Evolutionary conservation across 2,113 vertebrate genomes (phyloP).

Genomic region (Acanthochromis polyacanthus): DNA sequence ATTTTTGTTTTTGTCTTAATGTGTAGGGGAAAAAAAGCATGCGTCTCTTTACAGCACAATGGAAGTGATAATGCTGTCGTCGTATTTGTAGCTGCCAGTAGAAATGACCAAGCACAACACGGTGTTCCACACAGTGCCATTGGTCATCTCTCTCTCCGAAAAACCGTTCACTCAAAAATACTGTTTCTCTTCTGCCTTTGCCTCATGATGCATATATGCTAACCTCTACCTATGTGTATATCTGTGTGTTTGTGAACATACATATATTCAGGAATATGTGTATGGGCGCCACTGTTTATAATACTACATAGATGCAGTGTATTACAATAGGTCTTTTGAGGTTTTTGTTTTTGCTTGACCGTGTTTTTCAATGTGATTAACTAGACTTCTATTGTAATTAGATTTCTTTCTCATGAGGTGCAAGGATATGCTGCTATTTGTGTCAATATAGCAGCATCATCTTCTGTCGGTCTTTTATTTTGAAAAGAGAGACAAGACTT

Average conservation of each 20-base stretch:
- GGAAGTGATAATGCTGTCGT: slow-evolving; percentile 56
- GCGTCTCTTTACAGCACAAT: slow-evolving; percentile 68
- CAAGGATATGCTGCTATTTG: slow-evolving; percentile 89
- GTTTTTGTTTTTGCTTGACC: slow-evolving; percentile 75
- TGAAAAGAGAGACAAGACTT: slow-evolving; percentile 68
- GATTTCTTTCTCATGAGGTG: slow-evolving; percentile 75
- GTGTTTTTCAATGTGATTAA: slow-evolving; percentile 75
- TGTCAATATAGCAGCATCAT: slow-evolving; percentile 83
- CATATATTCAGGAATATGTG: slow-evolving; percentile 81
- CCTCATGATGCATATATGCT: slow-evolving; percentile 78
- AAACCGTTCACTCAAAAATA: slow-evolving; percentile 45
- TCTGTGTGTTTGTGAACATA: slow-evolving; percentile 74
- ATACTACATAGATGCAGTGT: slow-evolving; percentile 70
- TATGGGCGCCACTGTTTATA: slow-evolving; percentile 75
- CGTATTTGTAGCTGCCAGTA: slow-evolving; percentile 71
- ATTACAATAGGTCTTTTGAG: slow-evolving; percentile 69
- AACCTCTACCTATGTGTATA: slow-evolving; percentile 73
- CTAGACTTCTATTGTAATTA: slow-evolving; percentile 71
- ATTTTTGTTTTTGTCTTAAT: slow-evolving; percentile 35
- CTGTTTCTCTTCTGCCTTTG: slow-evolving; percentile 76
- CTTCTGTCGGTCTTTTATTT: slow-evolving; percentile 77
- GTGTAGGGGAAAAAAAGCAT: slow-evolving; percentile 58
- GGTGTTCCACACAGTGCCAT: slow-evolving; percentile 49
- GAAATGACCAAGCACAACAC: slow-evolving; percentile 58
- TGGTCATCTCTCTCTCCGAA: slow-evolving; percentile 78